These are phyloP conservation scores for Halocynthia roretzi DNA, from an alignment of 23 tunicate genomes.

Conservation along the genomic window DNA sequence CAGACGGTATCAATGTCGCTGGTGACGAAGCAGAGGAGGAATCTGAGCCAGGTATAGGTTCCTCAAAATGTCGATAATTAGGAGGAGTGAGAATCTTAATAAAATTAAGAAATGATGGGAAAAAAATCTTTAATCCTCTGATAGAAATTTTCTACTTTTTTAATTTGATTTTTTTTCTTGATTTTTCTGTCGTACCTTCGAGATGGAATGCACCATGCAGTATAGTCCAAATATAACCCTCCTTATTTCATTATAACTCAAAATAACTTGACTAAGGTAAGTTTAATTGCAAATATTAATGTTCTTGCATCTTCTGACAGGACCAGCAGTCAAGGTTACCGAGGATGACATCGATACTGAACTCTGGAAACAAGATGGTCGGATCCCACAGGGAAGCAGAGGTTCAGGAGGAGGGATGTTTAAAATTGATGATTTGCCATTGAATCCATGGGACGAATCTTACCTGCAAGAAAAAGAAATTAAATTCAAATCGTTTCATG, in stretches of 20 bases:
- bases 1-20: not conserved
- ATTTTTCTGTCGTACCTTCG: no score
- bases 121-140: no score
- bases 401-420: constrained; percentile 39
- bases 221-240: no score
- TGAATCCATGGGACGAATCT: constrained; percentile 87
- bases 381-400: constrained; percentile 25
- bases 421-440: constrained; percentile 63
- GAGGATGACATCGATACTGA: constrained; percentile 76
- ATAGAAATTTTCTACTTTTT: no score
- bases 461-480: constrained; percentile 76
- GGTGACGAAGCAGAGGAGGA: constrained; percentile 5
- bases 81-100: no score
- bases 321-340: not conserved
- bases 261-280: no score
- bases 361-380: constrained; percentile 73
- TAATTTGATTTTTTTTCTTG: no score
- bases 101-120: no score
- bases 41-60: not conserved
- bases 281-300: not conserved
- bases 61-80: no score
- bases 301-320: not conserved
- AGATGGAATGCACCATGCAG: no score
- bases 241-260: no score
- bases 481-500: constrained; percentile 90